Conservation (phyloP, 2,797 vertebrate genomes). For the Phalanger gymnotis region DNA sequence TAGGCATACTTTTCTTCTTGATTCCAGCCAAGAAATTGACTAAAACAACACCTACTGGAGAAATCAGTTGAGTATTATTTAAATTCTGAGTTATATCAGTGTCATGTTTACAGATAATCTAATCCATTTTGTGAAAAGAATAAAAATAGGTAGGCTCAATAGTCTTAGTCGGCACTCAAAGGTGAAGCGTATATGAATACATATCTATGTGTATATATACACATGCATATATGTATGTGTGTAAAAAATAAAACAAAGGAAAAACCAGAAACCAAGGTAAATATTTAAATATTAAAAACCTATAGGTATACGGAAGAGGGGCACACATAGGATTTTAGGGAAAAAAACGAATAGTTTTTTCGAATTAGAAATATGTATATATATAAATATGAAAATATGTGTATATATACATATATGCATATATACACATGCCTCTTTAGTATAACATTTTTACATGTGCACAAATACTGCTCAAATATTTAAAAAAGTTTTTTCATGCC, state of each 20-base stretch:
- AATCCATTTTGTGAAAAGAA: constrained; percentile 31
- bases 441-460: background rate
- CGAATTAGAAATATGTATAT: background rate
- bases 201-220: background rate
- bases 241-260: background rate
- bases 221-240: no score
- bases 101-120: background rate
- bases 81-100: constrained; percentile 37
- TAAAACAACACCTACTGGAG: constrained; percentile 84
- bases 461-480: background rate
- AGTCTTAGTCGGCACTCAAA: constrained; percentile 31
- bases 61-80: constrained; percentile 86
- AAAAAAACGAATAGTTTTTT: background rate
- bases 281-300: background rate
- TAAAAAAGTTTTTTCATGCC: background rate
- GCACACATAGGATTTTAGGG: background rate
- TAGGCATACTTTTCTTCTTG: constrained; percentile 93
- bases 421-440: background rate
- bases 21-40: constrained; percentile 87
- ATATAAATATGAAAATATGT: no score
- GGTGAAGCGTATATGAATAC: background rate
- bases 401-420: background rate
- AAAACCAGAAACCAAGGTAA: background rate
- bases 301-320: background rate
- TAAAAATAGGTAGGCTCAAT: constrained; percentile 1